Evolutionary conservation across 2,797 vertebrate genomes (phyloP).

Genomic region (Cossypha heuglini): DNA sequence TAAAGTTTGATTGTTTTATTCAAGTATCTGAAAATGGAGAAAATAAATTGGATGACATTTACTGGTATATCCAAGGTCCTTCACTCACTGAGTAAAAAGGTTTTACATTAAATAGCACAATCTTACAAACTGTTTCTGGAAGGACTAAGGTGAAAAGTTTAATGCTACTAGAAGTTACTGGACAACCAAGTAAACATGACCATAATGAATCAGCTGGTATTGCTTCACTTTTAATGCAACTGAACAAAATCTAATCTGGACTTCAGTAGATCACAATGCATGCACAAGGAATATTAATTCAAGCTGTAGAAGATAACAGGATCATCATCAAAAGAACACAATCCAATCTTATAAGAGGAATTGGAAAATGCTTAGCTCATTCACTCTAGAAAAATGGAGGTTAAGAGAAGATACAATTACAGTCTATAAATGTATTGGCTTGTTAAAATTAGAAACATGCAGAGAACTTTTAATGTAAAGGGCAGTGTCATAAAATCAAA

Average conservation of each 20-base stretch:
- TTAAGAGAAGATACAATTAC: not conserved
- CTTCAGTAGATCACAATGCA: not conserved
- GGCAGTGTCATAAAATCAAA: not conserved
- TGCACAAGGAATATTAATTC: not conserved
- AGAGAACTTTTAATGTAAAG: not conserved
- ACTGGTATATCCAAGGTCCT: not conserved
- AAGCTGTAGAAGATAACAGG: not conserved
- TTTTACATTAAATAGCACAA: not conserved
- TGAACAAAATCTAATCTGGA: not conserved
- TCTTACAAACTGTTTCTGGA: not conserved
- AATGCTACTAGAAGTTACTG: not conserved
- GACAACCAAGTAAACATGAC: not conserved
- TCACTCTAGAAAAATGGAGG: not conserved
- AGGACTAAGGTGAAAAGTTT: not conserved
- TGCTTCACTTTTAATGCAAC: not conserved
- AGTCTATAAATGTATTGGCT: not conserved
- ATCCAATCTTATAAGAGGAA: not conserved
- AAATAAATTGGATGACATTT: not conserved
- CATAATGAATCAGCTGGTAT: not conserved
- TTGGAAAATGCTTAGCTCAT: not conserved
- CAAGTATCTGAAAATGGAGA: not conserved
- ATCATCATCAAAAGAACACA: not conserved
- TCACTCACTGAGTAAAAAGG: not conserved
- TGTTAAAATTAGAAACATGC: not conserved
- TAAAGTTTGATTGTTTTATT: not conserved